Percentiles rank a stretch among this genome's conserved stretches.
Conservation (phyloP, 2,888 invertebrate species). For the Leptinotarsa juncta region DNA sequence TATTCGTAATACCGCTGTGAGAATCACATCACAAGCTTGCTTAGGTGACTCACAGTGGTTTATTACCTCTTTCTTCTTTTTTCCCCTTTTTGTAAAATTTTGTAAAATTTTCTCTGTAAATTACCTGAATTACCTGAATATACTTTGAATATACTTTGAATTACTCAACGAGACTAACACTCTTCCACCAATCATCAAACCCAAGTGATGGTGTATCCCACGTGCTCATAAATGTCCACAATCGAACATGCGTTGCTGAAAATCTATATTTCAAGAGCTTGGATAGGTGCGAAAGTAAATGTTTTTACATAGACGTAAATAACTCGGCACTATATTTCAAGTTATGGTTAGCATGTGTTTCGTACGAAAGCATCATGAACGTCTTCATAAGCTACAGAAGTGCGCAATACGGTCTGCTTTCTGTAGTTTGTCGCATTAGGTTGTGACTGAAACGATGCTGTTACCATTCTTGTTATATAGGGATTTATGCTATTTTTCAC, state of each 20-base stretch:
- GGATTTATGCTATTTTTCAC: too few relatives aligned
- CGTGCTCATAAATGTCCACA: slow-evolving; percentile 10
- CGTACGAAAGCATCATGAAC: neutral
- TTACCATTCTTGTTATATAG: neutral
- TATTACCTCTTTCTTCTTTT: too few relatives aligned
- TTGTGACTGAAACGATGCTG: slow-evolving; percentile 8
- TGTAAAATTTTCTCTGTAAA: too few relatives aligned
- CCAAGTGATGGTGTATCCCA: slow-evolving; percentile 13
- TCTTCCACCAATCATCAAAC: slow-evolving; percentile 9
- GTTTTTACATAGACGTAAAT: slow-evolving; percentile 22
- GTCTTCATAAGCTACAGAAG: neutral
- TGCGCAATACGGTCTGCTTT: neutral
- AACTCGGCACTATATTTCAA: slow-evolving; percentile 11
- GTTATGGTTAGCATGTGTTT: slow-evolving; percentile 20
- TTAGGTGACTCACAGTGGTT: too few relatives aligned
- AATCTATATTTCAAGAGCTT: slow-evolving; percentile 18
- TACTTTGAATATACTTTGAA: too few relatives aligned
- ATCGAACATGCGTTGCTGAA: slow-evolving; percentile 1
- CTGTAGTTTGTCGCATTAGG: neutral
- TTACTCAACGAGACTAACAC: neutral
- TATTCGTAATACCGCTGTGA: too few relatives aligned
- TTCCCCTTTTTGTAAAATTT: too few relatives aligned
- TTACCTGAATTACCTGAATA: too few relatives aligned
- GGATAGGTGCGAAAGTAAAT: slow-evolving; percentile 19
- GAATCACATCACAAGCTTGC: too few relatives aligned